phyloP scores from a whole-genome alignment of 2,888 invertebrate species.

The Thysanoteuthis rhombus region DNA sequence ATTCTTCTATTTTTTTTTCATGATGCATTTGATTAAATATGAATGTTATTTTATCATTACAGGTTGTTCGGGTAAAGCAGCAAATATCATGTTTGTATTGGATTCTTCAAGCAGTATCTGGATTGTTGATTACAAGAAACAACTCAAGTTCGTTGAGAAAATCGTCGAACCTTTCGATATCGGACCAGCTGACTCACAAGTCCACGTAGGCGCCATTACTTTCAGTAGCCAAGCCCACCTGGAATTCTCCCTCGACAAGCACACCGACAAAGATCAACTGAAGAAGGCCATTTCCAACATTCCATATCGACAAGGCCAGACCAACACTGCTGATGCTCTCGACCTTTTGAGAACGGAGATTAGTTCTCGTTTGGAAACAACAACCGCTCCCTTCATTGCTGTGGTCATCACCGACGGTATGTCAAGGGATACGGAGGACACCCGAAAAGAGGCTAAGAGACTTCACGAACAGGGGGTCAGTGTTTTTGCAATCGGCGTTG shows the following conservation, averaged over 20 bases:
- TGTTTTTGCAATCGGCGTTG: slow-evolving; percentile 23
- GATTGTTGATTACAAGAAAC: slow-evolving; percentile 51
- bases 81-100: slow-evolving; percentile 52
- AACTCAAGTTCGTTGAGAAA: slow-evolving; percentile 33
- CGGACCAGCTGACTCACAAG: background rate
- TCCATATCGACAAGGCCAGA: background rate
- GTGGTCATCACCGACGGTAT: background rate
- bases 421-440: background rate
- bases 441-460: background rate
- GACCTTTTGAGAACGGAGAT: background rate
- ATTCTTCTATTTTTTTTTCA: no score
- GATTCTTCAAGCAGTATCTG: slow-evolving; percentile 58
- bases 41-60: background rate
- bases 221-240: slow-evolving; percentile 1
- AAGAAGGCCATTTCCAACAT: background rate
- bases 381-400: background rate
- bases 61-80: slow-evolving; percentile 47
- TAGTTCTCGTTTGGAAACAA: background rate
- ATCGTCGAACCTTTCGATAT: background rate
- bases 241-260: background rate
- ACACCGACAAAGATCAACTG: background rate
- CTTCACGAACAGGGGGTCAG: background rate
- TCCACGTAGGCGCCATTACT: slow-evolving; percentile 12
- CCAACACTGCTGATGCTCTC: slow-evolving; percentile 18
- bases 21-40: no score